Percentiles rank a stretch among this genome's conserved stretches.
phyloP scores from a whole-genome alignment of 2,113 vertebrate genomes.

The Hyperopisus bebe region DNA sequence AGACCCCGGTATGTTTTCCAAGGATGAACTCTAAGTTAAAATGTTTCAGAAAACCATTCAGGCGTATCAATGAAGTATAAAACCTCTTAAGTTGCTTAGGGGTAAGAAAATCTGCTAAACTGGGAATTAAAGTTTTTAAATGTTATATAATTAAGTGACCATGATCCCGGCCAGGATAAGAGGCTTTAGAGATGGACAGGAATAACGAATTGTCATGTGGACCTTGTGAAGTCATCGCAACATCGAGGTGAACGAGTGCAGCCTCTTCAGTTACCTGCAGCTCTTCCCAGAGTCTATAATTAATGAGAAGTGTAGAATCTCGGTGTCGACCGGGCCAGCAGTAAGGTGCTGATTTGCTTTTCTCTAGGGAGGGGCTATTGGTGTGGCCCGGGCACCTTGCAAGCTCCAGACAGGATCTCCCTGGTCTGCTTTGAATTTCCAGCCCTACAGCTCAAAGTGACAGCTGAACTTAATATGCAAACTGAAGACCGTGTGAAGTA shows the following conservation, averaged over 20 bases:
- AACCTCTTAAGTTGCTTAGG: neutral
- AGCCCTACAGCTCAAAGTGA: neutral
- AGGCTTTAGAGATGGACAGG: neutral
- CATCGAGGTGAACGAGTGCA: neutral
- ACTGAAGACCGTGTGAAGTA: neutral
- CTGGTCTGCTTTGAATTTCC: neutral
- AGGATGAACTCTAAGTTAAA: neutral
- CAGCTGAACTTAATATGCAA: neutral
- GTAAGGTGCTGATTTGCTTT: neutral
- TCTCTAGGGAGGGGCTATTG: neutral
- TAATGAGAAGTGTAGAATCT: conserved; percentile 16
- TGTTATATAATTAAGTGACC: neutral
- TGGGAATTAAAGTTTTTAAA: neutral
- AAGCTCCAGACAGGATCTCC: neutral
- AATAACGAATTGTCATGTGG: neutral
- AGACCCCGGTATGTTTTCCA: neutral
- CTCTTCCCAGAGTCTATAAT: conserved; percentile 23
- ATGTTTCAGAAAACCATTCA: neutral
- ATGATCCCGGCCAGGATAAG: neutral
- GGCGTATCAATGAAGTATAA: neutral
- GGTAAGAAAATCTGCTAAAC: neutral
- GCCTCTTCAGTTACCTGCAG: conserved; percentile 6
- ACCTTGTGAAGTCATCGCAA: neutral
- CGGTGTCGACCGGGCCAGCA: neutral
- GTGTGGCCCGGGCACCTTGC: neutral